Percentiles rank a stretch among this genome's conserved stretches.
Evolutionary conservation across 1,140 invertebrate species (phyloP).

Genomic region (Bombus sylvicola): DNA sequence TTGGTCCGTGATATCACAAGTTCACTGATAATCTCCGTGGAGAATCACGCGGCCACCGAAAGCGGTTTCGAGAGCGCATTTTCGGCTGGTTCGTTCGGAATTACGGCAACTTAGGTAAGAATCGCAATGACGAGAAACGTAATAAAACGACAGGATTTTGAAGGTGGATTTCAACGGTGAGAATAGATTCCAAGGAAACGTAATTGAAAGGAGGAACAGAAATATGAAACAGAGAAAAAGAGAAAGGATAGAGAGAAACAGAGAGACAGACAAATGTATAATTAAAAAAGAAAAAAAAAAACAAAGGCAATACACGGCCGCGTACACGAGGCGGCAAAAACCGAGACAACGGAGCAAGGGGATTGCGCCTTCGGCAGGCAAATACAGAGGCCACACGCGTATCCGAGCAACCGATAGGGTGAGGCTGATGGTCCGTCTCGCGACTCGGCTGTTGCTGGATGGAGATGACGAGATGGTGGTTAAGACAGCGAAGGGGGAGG

Average conservation of each 20-base stretch:
- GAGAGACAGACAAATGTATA: not conserved
- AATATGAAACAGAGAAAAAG: not conserved
- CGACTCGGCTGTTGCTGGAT: conserved; percentile 47
- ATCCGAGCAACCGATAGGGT: conserved; percentile 35
- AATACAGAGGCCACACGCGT: not conserved
- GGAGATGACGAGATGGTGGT: conserved; percentile 39
- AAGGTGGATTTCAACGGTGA: no score
- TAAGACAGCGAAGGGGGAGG: conserved; percentile 3
- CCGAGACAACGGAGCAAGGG: not conserved
- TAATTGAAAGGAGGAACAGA: not conserved
- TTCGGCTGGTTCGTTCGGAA: conserved; percentile 10
- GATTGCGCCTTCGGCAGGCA: conserved; percentile 12
- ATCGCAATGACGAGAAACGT: not conserved
- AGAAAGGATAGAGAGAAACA: not conserved
- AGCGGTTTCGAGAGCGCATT: conserved; percentile 47
- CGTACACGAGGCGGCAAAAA: not conserved
- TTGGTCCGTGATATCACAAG: not conserved
- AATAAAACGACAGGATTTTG: not conserved
- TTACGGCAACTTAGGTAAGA: conserved; percentile 7
- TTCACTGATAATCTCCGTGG: conserved; percentile 21
- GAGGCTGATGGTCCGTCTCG: conserved; percentile 41
- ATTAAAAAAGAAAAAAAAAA: not conserved
- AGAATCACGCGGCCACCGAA: not conserved
- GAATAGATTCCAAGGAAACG: no score
- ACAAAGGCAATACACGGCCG: not conserved